Base-by-base conservation (phyloP, 2,113 vertebrate species). In the Todiramphus chloris region DNA sequence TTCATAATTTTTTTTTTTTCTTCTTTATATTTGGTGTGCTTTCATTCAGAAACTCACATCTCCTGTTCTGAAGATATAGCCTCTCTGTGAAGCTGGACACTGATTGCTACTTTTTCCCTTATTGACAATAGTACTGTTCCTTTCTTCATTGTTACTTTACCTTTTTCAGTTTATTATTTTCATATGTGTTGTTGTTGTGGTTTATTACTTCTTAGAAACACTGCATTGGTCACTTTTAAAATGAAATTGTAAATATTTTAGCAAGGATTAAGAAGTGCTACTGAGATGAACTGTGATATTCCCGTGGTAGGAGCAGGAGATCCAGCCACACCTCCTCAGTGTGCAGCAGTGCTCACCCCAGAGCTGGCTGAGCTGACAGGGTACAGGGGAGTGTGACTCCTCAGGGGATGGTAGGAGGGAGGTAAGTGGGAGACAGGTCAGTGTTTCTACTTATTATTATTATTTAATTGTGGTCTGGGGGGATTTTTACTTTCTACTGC, bases 261-360 rank as follows among this genome's bases (percentile, higher is more conserved):
- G 18, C 12, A 18, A 46, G 30, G 19, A 28, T 53, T 77, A 33
- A n/a, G 33, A 70, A 66, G 44, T 5, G 2, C n/a, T 68, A 5
- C 14, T 39, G 44, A 12, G 16, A 19, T 33, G n/a, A 30, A 13
- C 14, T 35, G 9, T 24, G 46, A 19, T 44, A 8, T 13, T 41
- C 9, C 30, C 2, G 0, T 0, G 0, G 25, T 2, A 30, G 87
- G 43, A 83, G 64, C 5, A 2, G 46, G 46, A 43, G 19, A 39
- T 31, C 33, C 66, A 46, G 23, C 16, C 13, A 10, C 8, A 4
- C 28, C 28, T 58, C 53, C 24, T 7, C 17, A 10, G 19, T 2
- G 39, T 8, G 1, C 46, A 30, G 72, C 37, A 20, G 12, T 18
- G 41, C 41, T 68, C 53, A 6, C 25, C 23, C 41, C 46, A 41